Conservation (phyloP, 2,113 vertebrate genomes). For the Sorex araneus region DNA sequence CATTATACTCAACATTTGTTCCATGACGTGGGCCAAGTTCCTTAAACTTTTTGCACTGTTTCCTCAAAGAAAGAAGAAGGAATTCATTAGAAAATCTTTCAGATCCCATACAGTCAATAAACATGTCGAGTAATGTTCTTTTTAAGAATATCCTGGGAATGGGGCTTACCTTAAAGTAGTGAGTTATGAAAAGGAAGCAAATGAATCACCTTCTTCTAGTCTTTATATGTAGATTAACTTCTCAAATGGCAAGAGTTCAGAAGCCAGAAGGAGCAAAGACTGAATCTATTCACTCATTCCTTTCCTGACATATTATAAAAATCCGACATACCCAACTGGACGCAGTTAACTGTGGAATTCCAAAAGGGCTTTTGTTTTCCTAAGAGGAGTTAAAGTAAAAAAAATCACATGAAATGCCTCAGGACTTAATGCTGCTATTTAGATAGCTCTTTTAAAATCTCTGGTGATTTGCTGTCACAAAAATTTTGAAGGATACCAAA, state of each 20-base stretch:
- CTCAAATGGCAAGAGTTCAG: conserved; percentile 2
- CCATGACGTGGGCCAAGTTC: background rate
- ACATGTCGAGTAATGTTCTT: background rate
- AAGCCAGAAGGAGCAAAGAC: conserved; percentile 27
- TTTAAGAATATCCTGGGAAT: background rate
- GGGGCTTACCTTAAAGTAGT: background rate
- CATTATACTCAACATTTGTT: background rate
- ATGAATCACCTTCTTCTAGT: background rate
- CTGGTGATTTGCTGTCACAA: conserved; percentile 54
- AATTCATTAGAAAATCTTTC: background rate
- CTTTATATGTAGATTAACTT: background rate
- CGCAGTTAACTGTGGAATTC: background rate
- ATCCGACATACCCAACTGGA: background rate
- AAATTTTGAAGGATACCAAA: conserved; percentile 10
- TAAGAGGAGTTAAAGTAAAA: conserved; percentile 40
- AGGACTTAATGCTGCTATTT: conserved; percentile 33
- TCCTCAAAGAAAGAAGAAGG: background rate
- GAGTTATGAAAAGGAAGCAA: background rate
- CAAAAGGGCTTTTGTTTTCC: conserved; percentile 41
- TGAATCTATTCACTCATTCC: background rate
- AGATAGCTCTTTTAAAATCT: conserved; percentile 42
- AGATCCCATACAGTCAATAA: background rate
- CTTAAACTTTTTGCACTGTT: conserved; percentile 1
- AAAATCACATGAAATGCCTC: conserved; percentile 27
- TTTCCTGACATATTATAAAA: conserved; percentile 12